phyloP scores from a whole-genome alignment of 2,888 invertebrate genomes.

The Pachliopta kotzebuea region DNA sequence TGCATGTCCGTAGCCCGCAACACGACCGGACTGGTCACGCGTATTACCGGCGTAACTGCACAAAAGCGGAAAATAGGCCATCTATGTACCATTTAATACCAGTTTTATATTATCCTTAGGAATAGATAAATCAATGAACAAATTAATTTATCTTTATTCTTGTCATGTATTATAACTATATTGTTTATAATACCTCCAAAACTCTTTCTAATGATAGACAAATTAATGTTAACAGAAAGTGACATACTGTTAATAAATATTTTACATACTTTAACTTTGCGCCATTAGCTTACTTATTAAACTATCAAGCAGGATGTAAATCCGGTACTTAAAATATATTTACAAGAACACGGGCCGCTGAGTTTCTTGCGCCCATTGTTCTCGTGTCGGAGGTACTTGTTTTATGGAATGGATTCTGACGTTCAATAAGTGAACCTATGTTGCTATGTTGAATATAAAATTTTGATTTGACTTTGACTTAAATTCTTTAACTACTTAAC shows the following conservation, averaged over 20 bases:
- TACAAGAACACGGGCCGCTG: too few species aligned
- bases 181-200: neutral
- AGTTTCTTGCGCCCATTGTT: too few species aligned
- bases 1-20: slow-evolving; percentile 89
- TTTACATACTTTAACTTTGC: neutral
- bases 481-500: neutral
- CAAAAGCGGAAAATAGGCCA: slow-evolving; percentile 4
- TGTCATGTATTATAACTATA: too few species aligned
- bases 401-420: too few species aligned
- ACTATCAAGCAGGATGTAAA: too few species aligned
- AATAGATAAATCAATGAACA: neutral
- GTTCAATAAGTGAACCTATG: too few species aligned
- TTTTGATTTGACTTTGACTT: too few species aligned
- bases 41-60: slow-evolving; percentile 90
- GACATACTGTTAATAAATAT: neutral
- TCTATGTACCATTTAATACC: neutral
- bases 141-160: neutral
- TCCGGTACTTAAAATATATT: too few species aligned
- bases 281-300: neutral
- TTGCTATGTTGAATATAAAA: too few species aligned
- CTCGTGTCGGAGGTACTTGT: too few species aligned
- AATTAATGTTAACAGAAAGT: neutral
- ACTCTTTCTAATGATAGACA: neutral
- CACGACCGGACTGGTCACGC: slow-evolving; percentile 90
- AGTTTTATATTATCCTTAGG: neutral